Percentiles rank a stretch among this genome's conserved stretches.
phyloP scores from a whole-genome alignment of 2,797 vertebrate genomes.

The Argyrosomus regius region DNA sequence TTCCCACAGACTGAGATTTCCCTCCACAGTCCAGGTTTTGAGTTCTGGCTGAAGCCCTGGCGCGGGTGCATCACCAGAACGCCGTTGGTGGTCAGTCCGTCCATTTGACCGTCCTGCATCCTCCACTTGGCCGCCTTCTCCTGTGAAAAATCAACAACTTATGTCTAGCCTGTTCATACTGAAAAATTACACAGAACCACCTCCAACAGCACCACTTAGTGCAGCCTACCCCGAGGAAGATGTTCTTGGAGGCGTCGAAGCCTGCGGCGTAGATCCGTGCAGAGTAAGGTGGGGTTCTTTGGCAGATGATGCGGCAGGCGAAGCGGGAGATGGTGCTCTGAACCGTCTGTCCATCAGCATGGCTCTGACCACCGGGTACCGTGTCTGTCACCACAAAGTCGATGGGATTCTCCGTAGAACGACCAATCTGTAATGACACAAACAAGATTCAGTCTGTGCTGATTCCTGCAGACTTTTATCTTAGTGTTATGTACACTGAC shows the following conservation, averaged over 20 bases:
- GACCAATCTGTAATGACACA: constrained; percentile 87
- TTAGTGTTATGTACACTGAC: no score
- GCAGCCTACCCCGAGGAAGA: constrained; percentile 92
- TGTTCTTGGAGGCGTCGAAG: constrained; percentile 97
- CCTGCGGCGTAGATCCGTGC: constrained; percentile 95
- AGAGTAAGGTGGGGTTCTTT: constrained; percentile 91
- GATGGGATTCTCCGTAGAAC: constrained; percentile 94
- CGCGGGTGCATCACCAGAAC: constrained; percentile 95
- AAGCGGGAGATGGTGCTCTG: constrained; percentile 98
- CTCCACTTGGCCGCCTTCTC: constrained; percentile 97
- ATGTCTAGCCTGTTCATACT: background rate
- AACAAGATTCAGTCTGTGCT: no score
- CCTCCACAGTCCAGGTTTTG: constrained; percentile 93
- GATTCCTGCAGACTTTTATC: no score
- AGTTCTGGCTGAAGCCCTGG: constrained; percentile 92
- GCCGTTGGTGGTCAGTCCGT: constrained; percentile 96
- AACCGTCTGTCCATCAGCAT: constrained; percentile 85
- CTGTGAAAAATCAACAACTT: constrained; percentile 69
- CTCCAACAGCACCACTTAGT: rapidly evolving
- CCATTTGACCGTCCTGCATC: constrained; percentile 93
- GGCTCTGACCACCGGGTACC: constrained; percentile 87
- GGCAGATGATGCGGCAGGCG: constrained; percentile 96
- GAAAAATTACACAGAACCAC: background rate
- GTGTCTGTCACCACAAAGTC: constrained; percentile 96
- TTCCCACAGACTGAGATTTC: constrained; percentile 97